Base-by-base conservation (phyloP, 2,888 invertebrate genomes). In the Lasioglossum figueresi region DNA sequence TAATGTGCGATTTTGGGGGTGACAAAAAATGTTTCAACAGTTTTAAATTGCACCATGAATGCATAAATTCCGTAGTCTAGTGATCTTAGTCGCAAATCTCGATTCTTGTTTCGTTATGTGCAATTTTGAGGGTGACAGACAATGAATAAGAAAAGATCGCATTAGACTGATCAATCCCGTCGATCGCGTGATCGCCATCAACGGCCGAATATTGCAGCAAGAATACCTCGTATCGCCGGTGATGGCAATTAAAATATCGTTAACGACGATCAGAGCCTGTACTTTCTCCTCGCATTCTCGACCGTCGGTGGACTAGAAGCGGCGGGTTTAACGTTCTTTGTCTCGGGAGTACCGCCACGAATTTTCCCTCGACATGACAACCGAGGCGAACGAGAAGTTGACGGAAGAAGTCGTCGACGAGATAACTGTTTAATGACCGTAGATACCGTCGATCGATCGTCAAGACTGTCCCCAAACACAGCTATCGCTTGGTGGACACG, bases 191-290 rank as follows among this genome's bases (percentile, higher is more conserved):
- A 70, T 37, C 27, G 31, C 66, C 68, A 59, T 78, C 74, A 75
- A 63, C 48, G 48, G 70, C 16, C 34, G 31, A 84, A 79, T 84
- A 79, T 84, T 78, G 52, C 84, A 14, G 66, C 72, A 76, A 79
- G 75, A 75, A 76, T 73, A 66, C 31, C 72, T 63, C 78, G 76
- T 80, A 86, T 87, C 86, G 45, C 71, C 34, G 43, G 23, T 52
- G 76, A 75, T 72, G 71, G 83, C 71, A 86, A 82, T 89, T 89
- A 86, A 89, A 90, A 84, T 88, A 86, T 88, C 90, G 86, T 90
- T 90, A 88, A 80, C 77, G 74, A 79, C 76, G 74, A 82, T 84
- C 76, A 48, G 79, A 80, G 72, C 52, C 71, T 75, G 63, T 72
- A 82, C 82, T 84, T 90, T 85, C 88, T 80, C 84, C 43, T 76